phyloP scores from a whole-genome alignment of 2,888 invertebrate species.

The Ptilodon capucinus region DNA sequence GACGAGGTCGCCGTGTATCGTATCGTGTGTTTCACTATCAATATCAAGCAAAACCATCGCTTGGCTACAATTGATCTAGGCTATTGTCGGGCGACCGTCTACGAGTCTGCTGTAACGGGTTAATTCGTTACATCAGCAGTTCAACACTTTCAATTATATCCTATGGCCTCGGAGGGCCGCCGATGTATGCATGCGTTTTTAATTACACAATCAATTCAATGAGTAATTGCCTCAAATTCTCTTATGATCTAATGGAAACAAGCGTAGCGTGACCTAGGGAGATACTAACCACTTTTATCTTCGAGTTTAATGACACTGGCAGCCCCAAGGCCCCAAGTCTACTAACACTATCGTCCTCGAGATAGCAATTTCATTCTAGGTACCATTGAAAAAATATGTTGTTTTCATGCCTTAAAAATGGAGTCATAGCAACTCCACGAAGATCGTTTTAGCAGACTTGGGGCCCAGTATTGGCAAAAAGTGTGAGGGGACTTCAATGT shows the following conservation, averaged over 20 bases:
- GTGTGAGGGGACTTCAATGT: too few relatives aligned
- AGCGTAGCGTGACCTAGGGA: too few relatives aligned
- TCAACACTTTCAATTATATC: slow-evolving; percentile 64
- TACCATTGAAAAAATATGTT: too few relatives aligned
- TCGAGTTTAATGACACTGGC: too few relatives aligned
- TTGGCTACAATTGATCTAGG: slow-evolving; percentile 46
- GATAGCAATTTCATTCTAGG: too few relatives aligned
- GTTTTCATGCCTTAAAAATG: too few relatives aligned
- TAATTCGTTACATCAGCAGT: slow-evolving; percentile 70
- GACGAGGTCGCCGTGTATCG: slow-evolving; percentile 34
- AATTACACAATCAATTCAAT: not conserved
- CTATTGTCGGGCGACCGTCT: slow-evolving; percentile 26
- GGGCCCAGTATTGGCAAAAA: too few relatives aligned
- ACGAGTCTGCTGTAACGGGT: slow-evolving; percentile 57
- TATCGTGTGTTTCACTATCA: slow-evolving; percentile 35
- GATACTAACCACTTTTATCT: too few relatives aligned
- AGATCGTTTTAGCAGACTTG: too few relatives aligned
- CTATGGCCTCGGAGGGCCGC: slow-evolving; percentile 4
- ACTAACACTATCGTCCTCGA: too few relatives aligned
- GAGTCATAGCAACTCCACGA: too few relatives aligned
- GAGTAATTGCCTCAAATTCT: not conserved
- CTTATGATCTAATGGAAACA: not conserved
- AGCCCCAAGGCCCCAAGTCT: too few relatives aligned
- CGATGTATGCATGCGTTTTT: not conserved
- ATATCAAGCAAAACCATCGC: slow-evolving; percentile 20